Evolutionary conservation across 2,888 invertebrate species (phyloP).

Genomic region (Sphaerophoria rueppellii): DNA sequence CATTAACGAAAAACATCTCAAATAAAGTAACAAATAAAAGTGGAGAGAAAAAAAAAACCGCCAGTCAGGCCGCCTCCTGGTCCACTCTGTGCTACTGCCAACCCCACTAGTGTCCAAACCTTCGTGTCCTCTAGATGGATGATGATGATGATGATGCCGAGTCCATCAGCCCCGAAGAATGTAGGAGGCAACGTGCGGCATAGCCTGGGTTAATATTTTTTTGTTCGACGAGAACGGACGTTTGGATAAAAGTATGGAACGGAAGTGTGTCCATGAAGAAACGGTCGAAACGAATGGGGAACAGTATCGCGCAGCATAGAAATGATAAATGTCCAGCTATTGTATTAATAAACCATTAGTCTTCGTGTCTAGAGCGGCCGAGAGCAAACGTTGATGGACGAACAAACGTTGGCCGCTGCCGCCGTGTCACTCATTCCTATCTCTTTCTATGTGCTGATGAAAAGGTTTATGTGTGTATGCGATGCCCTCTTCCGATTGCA

Average conservation of each 20-base stretch:
- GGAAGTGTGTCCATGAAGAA: not conserved
- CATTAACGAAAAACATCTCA: constrained; percentile 62
- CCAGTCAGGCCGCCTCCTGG: constrained; percentile 21
- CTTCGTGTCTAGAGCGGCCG: constrained; percentile 32
- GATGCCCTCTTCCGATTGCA: constrained; percentile 53
- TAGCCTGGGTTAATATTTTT: constrained; percentile 64
- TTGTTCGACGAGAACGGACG: constrained; percentile 16
- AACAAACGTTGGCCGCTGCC: constrained; percentile 29
- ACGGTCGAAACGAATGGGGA: constrained; percentile 53
- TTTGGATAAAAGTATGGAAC: not conserved
- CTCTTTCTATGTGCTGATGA: not conserved
- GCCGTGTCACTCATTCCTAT: not conserved
- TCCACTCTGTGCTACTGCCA: constrained; percentile 13
- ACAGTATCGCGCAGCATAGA: constrained; percentile 65
- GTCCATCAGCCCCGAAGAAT: constrained; percentile 58
- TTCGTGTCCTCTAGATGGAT: constrained; percentile 64
- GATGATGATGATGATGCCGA: constrained; percentile 65
- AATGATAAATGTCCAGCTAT: constrained; percentile 73
- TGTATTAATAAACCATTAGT: constrained; percentile 74
- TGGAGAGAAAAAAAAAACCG: constrained; percentile 10
- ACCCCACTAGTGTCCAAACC: not conserved
- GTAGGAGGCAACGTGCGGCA: constrained; percentile 48
- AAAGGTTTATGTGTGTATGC: not conserved
- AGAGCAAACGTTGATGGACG: constrained; percentile 45
- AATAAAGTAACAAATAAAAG: constrained; percentile 35